These are phyloP conservation scores for Labia minor DNA, from an alignment of 2,888 invertebrate genomes.

Conservation along the genomic window DNA sequence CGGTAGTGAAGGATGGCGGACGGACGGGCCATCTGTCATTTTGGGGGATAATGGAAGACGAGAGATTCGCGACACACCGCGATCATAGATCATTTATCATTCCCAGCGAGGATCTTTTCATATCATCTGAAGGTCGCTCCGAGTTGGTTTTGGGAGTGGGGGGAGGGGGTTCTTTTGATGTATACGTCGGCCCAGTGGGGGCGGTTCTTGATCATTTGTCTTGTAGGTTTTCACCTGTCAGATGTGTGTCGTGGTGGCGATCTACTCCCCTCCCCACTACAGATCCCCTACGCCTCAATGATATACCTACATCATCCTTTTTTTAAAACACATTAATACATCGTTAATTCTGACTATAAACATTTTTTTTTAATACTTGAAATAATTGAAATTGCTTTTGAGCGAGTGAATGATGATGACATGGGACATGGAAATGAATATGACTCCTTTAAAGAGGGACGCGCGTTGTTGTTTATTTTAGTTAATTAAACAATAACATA, in stretches of 20 bases:
- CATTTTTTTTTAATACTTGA: neutral
- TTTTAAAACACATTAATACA: constrained; percentile 8
- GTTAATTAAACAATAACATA: too few species aligned
- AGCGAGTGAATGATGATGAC: neutral
- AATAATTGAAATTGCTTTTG: constrained; percentile 1
- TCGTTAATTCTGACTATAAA: neutral
- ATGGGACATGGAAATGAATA: neutral
- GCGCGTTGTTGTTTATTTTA: too few species aligned
- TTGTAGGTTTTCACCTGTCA: constrained; percentile 13
- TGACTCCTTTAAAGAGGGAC: neutral
- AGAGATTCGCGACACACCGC: constrained; percentile 15
- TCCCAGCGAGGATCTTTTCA: neutral
- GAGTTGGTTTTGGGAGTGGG: neutral
- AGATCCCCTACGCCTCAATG: neutral
- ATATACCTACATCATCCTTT: neutral
- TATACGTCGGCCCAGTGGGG: neutral
- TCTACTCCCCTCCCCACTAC: neutral
- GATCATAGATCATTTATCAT: constrained; percentile 13
- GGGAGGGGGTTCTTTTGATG: constrained; percentile 2
- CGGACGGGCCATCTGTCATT: constrained; percentile 20
- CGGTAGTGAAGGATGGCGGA: constrained; percentile 19
- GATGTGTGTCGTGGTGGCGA: constrained; percentile 1
- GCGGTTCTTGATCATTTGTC: constrained; percentile 8
- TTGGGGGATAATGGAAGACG: constrained; percentile 13
- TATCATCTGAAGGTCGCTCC: constrained; percentile 7